Evolutionary conservation across 2,888 invertebrate genomes (phyloP).

Genomic region (Sinodicranocentrus sp.): DNA sequence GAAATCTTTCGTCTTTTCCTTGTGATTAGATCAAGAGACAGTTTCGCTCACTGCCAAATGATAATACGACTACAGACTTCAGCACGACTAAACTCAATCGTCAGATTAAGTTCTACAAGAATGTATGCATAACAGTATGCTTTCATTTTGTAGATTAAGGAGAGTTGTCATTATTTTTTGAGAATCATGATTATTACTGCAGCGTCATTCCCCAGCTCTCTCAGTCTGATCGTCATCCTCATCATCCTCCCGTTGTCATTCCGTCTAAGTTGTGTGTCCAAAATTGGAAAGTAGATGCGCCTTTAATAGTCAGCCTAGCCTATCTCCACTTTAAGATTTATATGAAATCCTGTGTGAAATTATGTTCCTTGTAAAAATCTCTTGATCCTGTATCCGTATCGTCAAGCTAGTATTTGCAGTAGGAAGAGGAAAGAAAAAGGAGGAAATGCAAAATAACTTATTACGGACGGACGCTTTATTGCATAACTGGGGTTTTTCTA

Average conservation of each 20-base stretch:
- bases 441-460: constrained; percentile 44
- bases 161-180: too few relatives aligned
- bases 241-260: too few relatives aligned
- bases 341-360: constrained; percentile 12
- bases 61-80: too few relatives aligned
- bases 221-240: too few relatives aligned
- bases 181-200: constrained; percentile 41
- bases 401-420: not conserved
- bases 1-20: not conserved
- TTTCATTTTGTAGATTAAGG: too few relatives aligned
- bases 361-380: constrained; percentile 27
- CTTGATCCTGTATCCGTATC: constrained; percentile 12
- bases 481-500: constrained; percentile 23
- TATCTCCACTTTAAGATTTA: too few relatives aligned
- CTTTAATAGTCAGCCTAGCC: too few relatives aligned
- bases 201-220: constrained; percentile 25
- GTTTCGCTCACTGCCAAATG: not conserved
- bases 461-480: constrained; percentile 47
- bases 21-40: constrained; percentile 2
- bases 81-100: too few relatives aligned
- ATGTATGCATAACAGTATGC: too few relatives aligned
- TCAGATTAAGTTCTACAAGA: too few relatives aligned
- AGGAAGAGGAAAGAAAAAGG: constrained; percentile 20
- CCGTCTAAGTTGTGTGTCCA: not conserved
- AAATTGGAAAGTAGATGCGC: constrained; percentile 43